These are phyloP conservation scores for Plestiodon gilberti DNA, from an alignment of 2,113 vertebrate genomes.

Conservation along the genomic window DNA sequence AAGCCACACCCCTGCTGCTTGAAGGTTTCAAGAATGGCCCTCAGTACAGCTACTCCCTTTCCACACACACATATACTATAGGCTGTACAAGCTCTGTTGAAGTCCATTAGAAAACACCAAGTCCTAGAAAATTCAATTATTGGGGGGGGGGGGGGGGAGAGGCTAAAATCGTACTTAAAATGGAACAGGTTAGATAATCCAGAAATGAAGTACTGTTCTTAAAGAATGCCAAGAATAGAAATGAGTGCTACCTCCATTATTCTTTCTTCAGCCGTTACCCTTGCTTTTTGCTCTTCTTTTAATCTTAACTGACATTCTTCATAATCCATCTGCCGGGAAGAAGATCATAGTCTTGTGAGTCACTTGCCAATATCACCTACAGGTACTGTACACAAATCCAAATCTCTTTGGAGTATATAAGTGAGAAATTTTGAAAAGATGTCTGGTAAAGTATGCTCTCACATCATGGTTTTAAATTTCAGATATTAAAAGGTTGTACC, in stretches of 20 bases:
- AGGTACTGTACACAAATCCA: background rate
- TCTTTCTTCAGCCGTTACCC: slow-evolving; percentile 82
- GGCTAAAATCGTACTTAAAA: background rate
- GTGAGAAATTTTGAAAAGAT: background rate
- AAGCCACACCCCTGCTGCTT: background rate
- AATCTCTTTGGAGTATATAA: background rate
- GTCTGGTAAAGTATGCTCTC: background rate
- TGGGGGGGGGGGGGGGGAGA: background rate
- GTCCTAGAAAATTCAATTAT: background rate
- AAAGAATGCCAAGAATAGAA: slow-evolving; percentile 34
- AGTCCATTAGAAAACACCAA: background rate
- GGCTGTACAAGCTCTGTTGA: slow-evolving; percentile 9
- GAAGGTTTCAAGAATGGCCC: background rate
- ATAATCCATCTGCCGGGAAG: slow-evolving; percentile 82
- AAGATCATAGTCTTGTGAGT: slow-evolving; percentile 25
- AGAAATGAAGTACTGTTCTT: background rate
- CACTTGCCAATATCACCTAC: background rate
- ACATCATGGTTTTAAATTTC: background rate
- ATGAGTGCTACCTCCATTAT: slow-evolving; percentile 81
- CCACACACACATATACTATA: background rate
- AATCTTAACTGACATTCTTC: slow-evolving; percentile 84
- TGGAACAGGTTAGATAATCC: background rate
- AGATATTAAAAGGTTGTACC: background rate
- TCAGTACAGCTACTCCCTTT: background rate
- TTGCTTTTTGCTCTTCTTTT: slow-evolving; percentile 84